Conservation (phyloP, 2,113 vertebrate species). For the Jacana jacana region DNA sequence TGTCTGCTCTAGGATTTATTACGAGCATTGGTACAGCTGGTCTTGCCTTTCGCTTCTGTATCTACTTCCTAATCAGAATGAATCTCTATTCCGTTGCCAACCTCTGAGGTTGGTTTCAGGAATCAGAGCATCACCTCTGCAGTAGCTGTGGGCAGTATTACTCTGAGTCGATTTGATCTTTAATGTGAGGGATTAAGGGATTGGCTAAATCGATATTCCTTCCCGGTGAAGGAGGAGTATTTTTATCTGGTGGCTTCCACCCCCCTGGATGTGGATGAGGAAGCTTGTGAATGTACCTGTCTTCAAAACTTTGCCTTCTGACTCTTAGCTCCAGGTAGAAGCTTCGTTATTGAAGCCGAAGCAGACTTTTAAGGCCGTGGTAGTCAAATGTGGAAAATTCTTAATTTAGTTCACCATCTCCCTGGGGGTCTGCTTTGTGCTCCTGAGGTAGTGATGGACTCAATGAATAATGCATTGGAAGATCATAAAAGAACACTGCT, state of each 20-base stretch:
- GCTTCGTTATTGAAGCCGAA: background rate
- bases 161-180: background rate
- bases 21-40: background rate
- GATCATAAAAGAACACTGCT: background rate
- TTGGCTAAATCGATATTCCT: background rate
- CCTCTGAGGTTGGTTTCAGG: background rate
- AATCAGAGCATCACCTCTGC: background rate
- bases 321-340: background rate
- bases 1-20: background rate
- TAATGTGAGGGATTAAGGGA: slow-evolving; percentile 11
- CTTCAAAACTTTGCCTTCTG: background rate
- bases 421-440: background rate
- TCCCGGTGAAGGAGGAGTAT: background rate
- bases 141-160: background rate
- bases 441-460: background rate
- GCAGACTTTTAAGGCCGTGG: background rate
- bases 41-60: background rate
- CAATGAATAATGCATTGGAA: background rate
- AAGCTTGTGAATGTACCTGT: background rate
- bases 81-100: background rate
- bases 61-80: slow-evolving; percentile 8
- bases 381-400: background rate
- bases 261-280: background rate
- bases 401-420: background rate
- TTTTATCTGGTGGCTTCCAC: background rate